Evolutionary conservation across 2,888 invertebrate genomes (phyloP), one percentile per base, ranked within the genome.

Genomic region (Drosophila emarginata): DNA sequence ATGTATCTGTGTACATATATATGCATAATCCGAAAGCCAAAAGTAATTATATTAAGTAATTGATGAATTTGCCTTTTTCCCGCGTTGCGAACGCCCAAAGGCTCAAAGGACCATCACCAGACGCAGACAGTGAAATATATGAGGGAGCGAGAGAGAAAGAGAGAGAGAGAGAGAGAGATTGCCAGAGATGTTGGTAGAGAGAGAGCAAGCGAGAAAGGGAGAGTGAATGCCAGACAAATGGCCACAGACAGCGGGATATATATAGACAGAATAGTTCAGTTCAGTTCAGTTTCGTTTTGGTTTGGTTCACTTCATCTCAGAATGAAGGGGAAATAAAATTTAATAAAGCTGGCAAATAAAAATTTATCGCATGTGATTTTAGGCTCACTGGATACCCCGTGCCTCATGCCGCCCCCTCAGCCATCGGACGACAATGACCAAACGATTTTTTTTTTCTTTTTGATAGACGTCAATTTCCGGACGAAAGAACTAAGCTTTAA

Each of bases 11-110:
- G 58, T 67, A 62, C 65, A 77, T 77, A 67, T 78, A 74, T 80
- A 75, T 88, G 88, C 88, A 89, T 88, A 88, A 87, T 88, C 87
- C 89, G 86, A 89, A 89, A 88, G 89, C 88, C 88, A 88, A 89
- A 88, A 88, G 88, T 88, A 88, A 88, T 88, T 88, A 88, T 87
- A 88, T 89, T 88, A 88, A 88, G 88, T 88, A 88, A 88, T 88
- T 88, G 88, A 88, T 88, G 89, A 88, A 88, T 88, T 87, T 85
- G 86, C 85, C 84, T 78, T 80, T 84, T 87, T 83, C 67, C 79
- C 45, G 45, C 45, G 21, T 18, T 26, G 39, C 23, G 15, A 18
- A 6, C 54, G 57, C 37, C 36, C 57, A 57, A 57, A 57, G 45
- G 39, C 37, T 28, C 52, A 52, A 52, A 52, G 52, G 52, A 23